Percentiles rank a stretch among this genome's conserved stretches.
Conservation (phyloP, 2,888 invertebrate genomes). For the Drosophila stalkeri region DNA sequence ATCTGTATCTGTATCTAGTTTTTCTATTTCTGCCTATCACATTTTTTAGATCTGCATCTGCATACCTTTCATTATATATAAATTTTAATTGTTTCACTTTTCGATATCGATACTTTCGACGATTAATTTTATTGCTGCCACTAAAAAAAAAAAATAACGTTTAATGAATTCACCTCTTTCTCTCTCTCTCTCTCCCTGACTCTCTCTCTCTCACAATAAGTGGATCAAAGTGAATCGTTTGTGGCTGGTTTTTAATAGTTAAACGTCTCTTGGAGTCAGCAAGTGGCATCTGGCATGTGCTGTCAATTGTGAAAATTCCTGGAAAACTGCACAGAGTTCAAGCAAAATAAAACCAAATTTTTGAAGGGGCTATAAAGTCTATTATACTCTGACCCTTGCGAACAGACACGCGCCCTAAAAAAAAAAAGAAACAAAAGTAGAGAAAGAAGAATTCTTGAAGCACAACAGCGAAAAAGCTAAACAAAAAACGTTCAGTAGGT, state of each 20-base stretch:
- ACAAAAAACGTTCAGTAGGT: constrained; percentile 20
- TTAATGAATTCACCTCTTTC: background rate
- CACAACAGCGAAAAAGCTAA: constrained; percentile 39
- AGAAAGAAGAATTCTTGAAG: constrained; percentile 60
- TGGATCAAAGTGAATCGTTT: constrained; percentile 2
- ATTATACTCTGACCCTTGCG: constrained; percentile 39
- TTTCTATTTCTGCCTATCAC: background rate
- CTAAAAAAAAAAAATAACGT: background rate
- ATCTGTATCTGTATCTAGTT: background rate
- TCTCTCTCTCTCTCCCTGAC: too few relatives aligned
- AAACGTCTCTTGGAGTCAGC: constrained; percentile 14
- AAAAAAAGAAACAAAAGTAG: constrained; percentile 12
- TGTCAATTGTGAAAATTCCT: constrained; percentile 50
- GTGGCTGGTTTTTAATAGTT: constrained; percentile 1
- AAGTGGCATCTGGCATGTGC: constrained; percentile 50
- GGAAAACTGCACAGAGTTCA: constrained; percentile 45
- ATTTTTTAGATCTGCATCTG: background rate
- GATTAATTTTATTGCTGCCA: background rate
- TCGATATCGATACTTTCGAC: background rate
- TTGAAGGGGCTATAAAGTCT: constrained; percentile 34
- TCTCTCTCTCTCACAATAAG: background rate
- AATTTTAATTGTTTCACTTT: too few relatives aligned
- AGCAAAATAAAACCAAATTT: constrained; percentile 25
- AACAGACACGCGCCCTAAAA: constrained; percentile 64
- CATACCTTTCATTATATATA: too few relatives aligned